Base-by-base conservation (phyloP, 2,888 invertebrate genomes). In the Hydropsyche betteni region DNA sequence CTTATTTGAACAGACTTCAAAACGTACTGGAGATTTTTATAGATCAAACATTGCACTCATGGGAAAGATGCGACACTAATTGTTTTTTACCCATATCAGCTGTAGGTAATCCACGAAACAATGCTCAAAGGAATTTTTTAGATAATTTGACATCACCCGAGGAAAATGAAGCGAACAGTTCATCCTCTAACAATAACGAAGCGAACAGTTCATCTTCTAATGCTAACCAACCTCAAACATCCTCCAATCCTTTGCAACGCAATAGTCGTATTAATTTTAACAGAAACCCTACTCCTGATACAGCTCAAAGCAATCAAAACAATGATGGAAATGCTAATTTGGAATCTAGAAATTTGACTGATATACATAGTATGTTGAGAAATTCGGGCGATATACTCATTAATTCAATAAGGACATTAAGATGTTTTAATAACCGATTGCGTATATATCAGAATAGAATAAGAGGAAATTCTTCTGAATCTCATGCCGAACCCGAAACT, bases 351-450 rank as follows among this genome's bases (percentile, higher is more conserved):
- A 87, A 87, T 76, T 83, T 88, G 34, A 86, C 87, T 78, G 81
- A 87, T 34, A 87, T 88, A 72, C 83, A 87, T 12, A 87, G 87
- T 77, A 87, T 87, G 77, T 82, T 88, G 8, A 83, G 87, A 71
- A 87, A 87, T 81, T 88, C 87, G 0, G 87, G 87, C 4, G 85
- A 86, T 8, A 82, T 87, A 70, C 81, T 88, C 16, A 81, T 88
- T 55, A 86, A 87, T 80, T 82, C 87, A 69, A 87, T 88, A 70
- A 86, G 58, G 16, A 58, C 44, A 58, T 58, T 58, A 7, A 8
- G 58, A 16, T 4, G 24, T 58, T 44, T 44, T 10, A 44, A 44
- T 10, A 44, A 44, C 44, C 44, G 44, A 10, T 44, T 44, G 10
- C 44, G 44, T 44, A 44, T 44, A 44, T 44, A 10, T 44, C 44